Conservation (phyloP, 2,113 vertebrate genomes). For the Spheniscus mendiculus region DNA sequence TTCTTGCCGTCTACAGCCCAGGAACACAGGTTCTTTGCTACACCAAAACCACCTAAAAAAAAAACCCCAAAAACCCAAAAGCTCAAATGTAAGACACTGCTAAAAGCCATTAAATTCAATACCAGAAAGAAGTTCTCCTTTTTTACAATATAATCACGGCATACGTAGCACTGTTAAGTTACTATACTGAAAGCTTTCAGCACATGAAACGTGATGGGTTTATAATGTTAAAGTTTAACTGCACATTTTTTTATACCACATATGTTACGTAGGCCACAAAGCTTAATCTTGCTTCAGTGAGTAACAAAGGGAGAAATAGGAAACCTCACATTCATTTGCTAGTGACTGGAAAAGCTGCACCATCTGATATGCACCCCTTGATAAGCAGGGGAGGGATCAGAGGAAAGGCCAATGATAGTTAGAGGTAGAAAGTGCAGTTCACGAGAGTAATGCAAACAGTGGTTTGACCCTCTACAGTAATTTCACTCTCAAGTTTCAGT, state of each 20-base stretch:
- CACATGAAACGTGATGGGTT: background rate
- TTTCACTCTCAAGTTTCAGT: background rate
- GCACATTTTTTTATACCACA: no score
- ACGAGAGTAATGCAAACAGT: background rate
- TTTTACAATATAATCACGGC: background rate
- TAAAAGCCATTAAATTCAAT: background rate
- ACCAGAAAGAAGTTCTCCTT: background rate
- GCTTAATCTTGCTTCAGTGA: background rate
- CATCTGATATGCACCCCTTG: background rate
- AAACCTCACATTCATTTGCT: background rate
- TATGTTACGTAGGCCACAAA: background rate
- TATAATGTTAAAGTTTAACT: background rate
- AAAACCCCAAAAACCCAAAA: background rate
- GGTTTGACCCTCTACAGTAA: background rate
- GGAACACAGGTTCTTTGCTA: slow-evolving; percentile 82
- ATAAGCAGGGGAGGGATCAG: background rate
- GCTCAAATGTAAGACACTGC: background rate
- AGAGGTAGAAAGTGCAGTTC: background rate
- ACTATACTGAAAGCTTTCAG: background rate
- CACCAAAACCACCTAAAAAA: slow-evolving; percentile 79
- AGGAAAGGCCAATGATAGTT: background rate
- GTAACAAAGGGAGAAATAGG: background rate
- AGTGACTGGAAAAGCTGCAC: background rate
- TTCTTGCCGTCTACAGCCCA: slow-evolving; percentile 86
- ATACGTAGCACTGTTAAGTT: rapidly evolving